Conservation (phyloP, 2,888 invertebrate species). For the Masnerella sp. region DNA sequence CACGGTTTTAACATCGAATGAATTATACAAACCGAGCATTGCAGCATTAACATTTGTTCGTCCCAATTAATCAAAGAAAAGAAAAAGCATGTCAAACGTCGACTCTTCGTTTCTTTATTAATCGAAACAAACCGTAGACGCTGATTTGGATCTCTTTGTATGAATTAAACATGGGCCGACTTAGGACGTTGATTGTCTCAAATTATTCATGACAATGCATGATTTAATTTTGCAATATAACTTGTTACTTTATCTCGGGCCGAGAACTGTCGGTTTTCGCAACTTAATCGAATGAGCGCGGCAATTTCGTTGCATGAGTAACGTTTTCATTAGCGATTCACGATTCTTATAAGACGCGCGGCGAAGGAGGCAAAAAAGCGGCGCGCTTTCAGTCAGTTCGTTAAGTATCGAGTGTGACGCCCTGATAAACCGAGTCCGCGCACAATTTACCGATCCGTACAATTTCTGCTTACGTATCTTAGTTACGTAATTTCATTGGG, state of each 20-base stretch:
- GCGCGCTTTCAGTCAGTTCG: conserved; percentile 48
- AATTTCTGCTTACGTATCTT: conserved; percentile 70
- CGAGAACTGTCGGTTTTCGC: conserved; percentile 50
- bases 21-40: no score
- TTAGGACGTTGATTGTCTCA: conserved; percentile 45
- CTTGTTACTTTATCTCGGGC: conserved; percentile 45
- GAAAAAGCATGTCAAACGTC: conserved; percentile 9
- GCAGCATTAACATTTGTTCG: no score
- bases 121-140: conserved; percentile 26
- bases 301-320: conserved; percentile 38
- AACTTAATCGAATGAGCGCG: conserved; percentile 46
- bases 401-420: conserved; percentile 57
- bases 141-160: conserved; percentile 32
- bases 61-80: neutral
- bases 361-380: conserved; percentile 13
- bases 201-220: conserved; percentile 55
- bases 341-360: conserved; percentile 48
- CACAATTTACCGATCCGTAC: conserved; percentile 65
- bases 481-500: conserved; percentile 69
- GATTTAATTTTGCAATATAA: conserved; percentile 53
- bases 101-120: conserved; percentile 23
- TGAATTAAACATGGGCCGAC: conserved; percentile 40
- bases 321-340: conserved; percentile 50
- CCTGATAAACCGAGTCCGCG: conserved; percentile 58
- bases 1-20: no score